Conservation (phyloP, 2,797 vertebrate genomes). For the Gymnocypris eckloni region DNA sequence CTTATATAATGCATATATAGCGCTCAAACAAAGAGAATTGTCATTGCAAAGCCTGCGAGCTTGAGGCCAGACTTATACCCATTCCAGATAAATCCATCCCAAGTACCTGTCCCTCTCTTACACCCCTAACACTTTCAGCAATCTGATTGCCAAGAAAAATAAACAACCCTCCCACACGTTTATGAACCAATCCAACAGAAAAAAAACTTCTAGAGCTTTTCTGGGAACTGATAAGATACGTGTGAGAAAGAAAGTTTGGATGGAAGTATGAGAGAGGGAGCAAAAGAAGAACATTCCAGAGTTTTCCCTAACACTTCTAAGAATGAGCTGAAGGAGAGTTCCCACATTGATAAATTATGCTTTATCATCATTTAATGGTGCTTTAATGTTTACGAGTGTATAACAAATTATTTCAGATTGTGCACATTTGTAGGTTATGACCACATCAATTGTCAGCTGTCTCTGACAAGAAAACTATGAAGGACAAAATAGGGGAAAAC, state of each 20-base stretch:
- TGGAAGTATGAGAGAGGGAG: neutral
- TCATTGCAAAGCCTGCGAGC: constrained; percentile 22
- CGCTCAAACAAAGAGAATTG: constrained; percentile 52
- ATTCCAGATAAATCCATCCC: neutral
- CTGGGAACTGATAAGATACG: constrained; percentile 46
- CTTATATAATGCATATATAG: constrained; percentile 66
- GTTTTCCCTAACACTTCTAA: constrained; percentile 68
- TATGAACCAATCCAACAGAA: neutral
- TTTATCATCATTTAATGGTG: neutral
- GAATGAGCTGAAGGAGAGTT: constrained; percentile 69
- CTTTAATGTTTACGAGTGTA: constrained; percentile 6
- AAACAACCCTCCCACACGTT: neutral
- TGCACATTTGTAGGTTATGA: neutral
- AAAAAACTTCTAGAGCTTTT: neutral
- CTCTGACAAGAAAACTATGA: neutral
- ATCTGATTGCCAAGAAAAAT: neutral
- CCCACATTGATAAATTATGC: constrained; percentile 77
- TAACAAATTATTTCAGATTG: neutral
- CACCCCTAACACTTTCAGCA: neutral
- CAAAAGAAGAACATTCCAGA: neutral
- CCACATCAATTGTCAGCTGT: neutral
- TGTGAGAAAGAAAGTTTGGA: neutral
- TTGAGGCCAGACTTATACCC: constrained; percentile 1
- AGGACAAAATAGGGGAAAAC: neutral
- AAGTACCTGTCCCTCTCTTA: constrained; percentile 13